These are phyloP conservation scores for Hemichromis elongatus DNA, from an alignment of 2,113 vertebrate species.

Conservation along the genomic window DNA sequence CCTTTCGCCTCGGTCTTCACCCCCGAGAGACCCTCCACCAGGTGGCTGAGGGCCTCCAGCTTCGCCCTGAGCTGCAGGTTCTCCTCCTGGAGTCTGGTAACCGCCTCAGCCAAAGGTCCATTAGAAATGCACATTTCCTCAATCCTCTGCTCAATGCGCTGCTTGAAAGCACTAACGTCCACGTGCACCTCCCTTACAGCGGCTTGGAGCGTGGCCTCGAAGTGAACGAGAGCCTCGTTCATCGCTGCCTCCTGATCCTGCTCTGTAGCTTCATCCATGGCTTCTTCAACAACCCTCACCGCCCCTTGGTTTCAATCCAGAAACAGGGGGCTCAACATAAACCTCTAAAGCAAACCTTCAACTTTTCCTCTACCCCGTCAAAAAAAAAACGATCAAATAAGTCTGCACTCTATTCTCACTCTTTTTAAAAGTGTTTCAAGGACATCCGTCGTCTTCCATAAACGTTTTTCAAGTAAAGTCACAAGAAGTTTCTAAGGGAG, in stretches of 20 bases:
- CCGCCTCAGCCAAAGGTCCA: constrained; percentile 74
- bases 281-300: background rate
- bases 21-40: constrained; percentile 79
- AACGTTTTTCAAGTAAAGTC: background rate
- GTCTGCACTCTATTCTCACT: background rate
- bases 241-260: constrained; percentile 46
- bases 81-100: constrained; percentile 83
- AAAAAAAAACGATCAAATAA: background rate
- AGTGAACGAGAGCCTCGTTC: constrained; percentile 73
- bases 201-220: constrained; percentile 76
- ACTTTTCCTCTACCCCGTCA: background rate
- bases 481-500: background rate
- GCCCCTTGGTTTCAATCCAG: background rate
- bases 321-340: background rate
- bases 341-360: background rate
- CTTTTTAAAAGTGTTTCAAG: background rate
- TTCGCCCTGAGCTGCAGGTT: constrained; percentile 81
- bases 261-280: constrained; percentile 35
- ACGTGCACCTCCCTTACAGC: constrained; percentile 81
- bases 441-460: background rate
- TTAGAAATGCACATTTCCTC: constrained; percentile 77
- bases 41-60: constrained; percentile 78
- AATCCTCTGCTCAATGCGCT: constrained; percentile 79
- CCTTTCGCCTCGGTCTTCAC: background rate
- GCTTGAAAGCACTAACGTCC: constrained; percentile 84